Conservation (phyloP, 2,113 vertebrate genomes). For the Sarotherodon lohbergeri region DNA sequence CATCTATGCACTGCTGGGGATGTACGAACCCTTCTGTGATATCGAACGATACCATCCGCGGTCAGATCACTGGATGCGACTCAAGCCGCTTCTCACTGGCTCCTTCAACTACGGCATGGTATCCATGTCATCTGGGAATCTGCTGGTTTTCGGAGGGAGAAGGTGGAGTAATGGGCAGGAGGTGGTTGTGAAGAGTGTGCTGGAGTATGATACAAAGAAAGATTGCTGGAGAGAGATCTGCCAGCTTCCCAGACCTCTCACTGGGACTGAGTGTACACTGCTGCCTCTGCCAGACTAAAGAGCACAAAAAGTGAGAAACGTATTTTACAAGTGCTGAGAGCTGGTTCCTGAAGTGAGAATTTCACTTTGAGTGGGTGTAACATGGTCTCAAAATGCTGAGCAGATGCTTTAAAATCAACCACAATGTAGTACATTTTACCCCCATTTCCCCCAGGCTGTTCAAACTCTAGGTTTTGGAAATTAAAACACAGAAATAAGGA, state of each 20-base stretch:
- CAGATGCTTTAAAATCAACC: background rate
- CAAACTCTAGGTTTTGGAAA: background rate
- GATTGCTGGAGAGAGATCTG: conserved; percentile 90
- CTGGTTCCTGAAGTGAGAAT: background rate
- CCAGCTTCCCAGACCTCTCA: conserved; percentile 80
- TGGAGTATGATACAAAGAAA: conserved; percentile 84
- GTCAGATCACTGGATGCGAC: conserved; percentile 83
- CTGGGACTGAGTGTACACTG: conserved; percentile 81
- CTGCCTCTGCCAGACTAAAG: conserved; percentile 76
- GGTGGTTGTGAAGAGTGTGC: conserved; percentile 80
- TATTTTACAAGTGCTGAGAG: background rate
- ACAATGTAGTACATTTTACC: background rate
- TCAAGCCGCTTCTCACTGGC: conserved; percentile 80
- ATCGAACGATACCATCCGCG: conserved; percentile 83
- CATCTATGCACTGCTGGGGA: conserved; percentile 90
- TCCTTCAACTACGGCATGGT: conserved; percentile 88
- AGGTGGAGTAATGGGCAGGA: conserved; percentile 86
- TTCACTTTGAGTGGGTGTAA: background rate
- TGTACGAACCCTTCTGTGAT: conserved; percentile 91
- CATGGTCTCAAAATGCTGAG: background rate
- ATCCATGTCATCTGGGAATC: conserved; percentile 68
- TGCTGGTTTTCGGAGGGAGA: conserved; percentile 86
- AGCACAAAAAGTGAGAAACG: background rate
- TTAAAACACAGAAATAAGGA: background rate
- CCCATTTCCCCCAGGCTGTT: background rate